phyloP scores from a whole-genome alignment of 2,888 invertebrate genomes.

The Drosophila hawaiiensis region DNA sequence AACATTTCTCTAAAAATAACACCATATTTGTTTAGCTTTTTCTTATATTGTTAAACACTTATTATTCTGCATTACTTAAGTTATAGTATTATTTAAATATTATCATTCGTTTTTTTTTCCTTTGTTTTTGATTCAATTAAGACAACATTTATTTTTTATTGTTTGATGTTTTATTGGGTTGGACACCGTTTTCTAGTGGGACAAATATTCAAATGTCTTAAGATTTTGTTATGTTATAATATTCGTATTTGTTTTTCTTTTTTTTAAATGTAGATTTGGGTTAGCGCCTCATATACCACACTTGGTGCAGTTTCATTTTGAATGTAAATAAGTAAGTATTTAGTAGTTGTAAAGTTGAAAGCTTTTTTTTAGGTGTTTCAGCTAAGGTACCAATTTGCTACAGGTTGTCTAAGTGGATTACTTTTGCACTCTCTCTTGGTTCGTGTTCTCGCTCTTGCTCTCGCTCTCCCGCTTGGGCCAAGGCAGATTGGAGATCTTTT shows the following conservation, averaged over 20 bases:
- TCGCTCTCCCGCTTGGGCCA: constrained; percentile 26
- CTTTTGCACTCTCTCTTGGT: constrained; percentile 43
- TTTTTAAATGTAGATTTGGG: constrained; percentile 9
- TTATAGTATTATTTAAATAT: constrained; percentile 4
- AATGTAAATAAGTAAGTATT: constrained; percentile 23
- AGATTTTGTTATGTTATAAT: constrained; percentile 1
- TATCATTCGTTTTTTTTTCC: not conserved
- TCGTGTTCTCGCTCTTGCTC: constrained; percentile 24
- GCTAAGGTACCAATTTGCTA: constrained; percentile 78
- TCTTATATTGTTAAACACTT: constrained; percentile 22
- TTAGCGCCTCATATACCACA: constrained; percentile 24
- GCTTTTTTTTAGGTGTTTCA: constrained; percentile 58
- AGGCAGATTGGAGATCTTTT: constrained; percentile 41
- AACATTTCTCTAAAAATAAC: constrained; percentile 78
- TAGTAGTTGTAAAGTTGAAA: constrained; percentile 56
- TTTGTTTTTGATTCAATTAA: constrained; percentile 22
- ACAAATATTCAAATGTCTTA: constrained; percentile 15
- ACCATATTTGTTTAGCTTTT: constrained; percentile 32
- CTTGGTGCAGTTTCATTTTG: constrained; percentile 49
- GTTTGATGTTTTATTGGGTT: constrained; percentile 35
- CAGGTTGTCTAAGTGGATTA: constrained; percentile 71
- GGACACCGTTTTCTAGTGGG: constrained; percentile 42
- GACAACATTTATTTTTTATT: constrained; percentile 48
- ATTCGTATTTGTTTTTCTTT: constrained; percentile 17
- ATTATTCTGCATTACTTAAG: constrained; percentile 10